These are phyloP conservation scores for Microchirus variegatus DNA, from an alignment of 2,797 vertebrate genomes.

Conservation along the genomic window DNA sequence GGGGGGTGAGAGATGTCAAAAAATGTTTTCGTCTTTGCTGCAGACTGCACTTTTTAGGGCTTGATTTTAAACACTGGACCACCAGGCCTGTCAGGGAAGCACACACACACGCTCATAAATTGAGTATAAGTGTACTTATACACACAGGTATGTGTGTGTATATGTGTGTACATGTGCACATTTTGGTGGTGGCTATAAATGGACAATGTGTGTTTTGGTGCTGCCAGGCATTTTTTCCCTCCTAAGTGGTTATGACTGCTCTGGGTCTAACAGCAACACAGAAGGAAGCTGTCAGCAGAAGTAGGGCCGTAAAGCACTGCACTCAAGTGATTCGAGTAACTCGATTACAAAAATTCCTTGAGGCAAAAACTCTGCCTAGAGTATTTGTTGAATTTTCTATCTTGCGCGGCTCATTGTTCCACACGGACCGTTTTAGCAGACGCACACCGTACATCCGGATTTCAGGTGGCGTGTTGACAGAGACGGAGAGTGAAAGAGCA, in stretches of 20 bases:
- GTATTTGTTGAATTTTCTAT: too few species aligned
- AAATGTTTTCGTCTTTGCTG: conserved; percentile 33
- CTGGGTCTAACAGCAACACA: conserved; percentile 64
- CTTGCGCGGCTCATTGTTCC: too few species aligned
- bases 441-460: too few species aligned
- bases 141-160: conserved; percentile 1
- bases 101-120: conserved; percentile 6
- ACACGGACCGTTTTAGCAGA: too few species aligned
- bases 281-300: conserved; percentile 64
- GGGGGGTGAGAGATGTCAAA: conserved; percentile 36
- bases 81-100: conserved; percentile 28
- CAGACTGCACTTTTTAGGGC: conserved; percentile 41
- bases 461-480: too few species aligned
- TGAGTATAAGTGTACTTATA: conserved; percentile 7
- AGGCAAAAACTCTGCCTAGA: too few species aligned
- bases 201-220: conserved; percentile 73
- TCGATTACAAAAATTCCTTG: too few species aligned
- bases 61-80: conserved; percentile 53
- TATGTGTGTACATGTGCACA: neutral
- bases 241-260: conserved; percentile 79
- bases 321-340: too few species aligned
- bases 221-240: conserved; percentile 76
- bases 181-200: conserved; percentile 64
- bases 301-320: too few species aligned
- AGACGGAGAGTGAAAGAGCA: too few species aligned